phyloP scores from a whole-genome alignment of 2,797 vertebrate species.

The Dendrocincla fuliginosa region DNA sequence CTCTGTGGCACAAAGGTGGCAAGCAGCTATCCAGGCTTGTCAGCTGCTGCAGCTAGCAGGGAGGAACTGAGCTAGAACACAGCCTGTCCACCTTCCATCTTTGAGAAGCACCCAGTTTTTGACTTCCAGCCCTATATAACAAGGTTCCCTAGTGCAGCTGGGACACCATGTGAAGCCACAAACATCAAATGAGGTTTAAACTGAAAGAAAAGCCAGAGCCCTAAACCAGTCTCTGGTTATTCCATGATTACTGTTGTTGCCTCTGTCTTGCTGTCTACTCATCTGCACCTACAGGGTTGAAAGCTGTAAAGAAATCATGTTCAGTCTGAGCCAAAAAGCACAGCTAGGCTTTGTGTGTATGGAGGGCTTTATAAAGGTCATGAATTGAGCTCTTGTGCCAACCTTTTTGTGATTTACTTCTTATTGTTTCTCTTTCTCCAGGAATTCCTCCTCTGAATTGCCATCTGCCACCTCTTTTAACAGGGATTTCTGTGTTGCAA shows the following conservation, averaged over 20 bases:
- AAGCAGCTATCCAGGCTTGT: not conserved
- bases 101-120: not conserved
- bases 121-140: not conserved
- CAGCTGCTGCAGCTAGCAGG: not conserved
- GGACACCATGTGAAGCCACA: not conserved
- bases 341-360: not conserved
- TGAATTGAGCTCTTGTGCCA: not conserved
- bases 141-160: not conserved
- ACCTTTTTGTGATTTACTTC: not conserved
- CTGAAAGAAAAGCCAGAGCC: not conserved
- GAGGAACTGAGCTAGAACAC: not conserved
- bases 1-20: not conserved
- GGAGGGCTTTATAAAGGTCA: slow-evolving; percentile 3
- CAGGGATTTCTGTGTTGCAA: not conserved
- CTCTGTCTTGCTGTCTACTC: not conserved
- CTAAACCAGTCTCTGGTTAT: not conserved
- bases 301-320: not conserved
- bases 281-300: not conserved
- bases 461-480: not conserved
- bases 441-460: slow-evolving; percentile 3
- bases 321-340: not conserved
- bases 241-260: not conserved
- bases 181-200: not conserved
- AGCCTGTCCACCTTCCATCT: not conserved
- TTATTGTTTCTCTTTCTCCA: slow-evolving; percentile 14